A percentile compares a stretch with the other conserved stretches of the same genome.
Conservation (phyloP, 2,797 vertebrate genomes). For the Limosa lapponica region DNA sequence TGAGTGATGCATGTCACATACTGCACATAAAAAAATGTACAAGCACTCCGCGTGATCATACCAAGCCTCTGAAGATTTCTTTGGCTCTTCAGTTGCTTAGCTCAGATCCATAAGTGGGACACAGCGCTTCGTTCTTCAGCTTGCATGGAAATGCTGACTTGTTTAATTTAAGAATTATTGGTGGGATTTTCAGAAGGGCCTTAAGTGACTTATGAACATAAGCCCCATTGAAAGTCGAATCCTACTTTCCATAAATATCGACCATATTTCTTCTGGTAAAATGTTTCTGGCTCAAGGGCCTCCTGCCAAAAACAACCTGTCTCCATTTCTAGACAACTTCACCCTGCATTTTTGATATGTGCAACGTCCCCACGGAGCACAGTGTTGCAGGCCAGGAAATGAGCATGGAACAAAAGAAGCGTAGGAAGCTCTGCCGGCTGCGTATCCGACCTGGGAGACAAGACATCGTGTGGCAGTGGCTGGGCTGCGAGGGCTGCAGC, state of each 20-base stretch:
- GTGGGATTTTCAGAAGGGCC: slow-evolving; percentile 65
- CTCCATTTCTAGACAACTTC: slow-evolving; percentile 65
- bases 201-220: slow-evolving; percentile 73
- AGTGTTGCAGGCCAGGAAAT: slow-evolving; percentile 45
- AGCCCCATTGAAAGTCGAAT: slow-evolving; percentile 67
- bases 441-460: neutral
- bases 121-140: slow-evolving; percentile 2
- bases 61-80: slow-evolving; percentile 34
- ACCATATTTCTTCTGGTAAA: slow-evolving; percentile 69
- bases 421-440: slow-evolving; percentile 17
- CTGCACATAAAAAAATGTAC: neutral
- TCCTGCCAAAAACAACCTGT: slow-evolving; percentile 69
- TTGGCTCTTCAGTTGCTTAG: slow-evolving; percentile 53
- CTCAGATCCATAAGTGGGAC: slow-evolving; percentile 41
- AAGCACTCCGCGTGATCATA: neutral
- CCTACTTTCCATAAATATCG: slow-evolving; percentile 67
- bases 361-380: neutral
- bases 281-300: slow-evolving; percentile 64
- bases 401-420: slow-evolving; percentile 34
- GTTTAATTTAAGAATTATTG: slow-evolving; percentile 68
- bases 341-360: slow-evolving; percentile 55
- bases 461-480: neutral
- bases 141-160: slow-evolving; percentile 64
- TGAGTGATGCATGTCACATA: slow-evolving; percentile 30
- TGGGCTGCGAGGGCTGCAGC: neutral